Evolutionary conservation across 2,797 vertebrate genomes (phyloP), one percentile per base, ranked within the genome.

Genomic region (Bradypodion pumilum): DNA sequence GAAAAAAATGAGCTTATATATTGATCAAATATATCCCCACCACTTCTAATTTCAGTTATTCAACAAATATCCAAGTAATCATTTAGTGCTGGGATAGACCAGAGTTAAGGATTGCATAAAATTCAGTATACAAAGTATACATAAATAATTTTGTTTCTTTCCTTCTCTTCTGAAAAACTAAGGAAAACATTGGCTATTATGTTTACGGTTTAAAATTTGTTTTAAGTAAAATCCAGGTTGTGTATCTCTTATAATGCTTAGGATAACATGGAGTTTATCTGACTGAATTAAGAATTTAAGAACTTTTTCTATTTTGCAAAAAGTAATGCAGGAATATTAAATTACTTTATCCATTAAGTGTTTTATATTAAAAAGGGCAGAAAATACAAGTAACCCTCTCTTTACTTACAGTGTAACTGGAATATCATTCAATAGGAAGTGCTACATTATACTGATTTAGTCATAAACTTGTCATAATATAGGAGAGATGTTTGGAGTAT

Each of bases 221-320:
- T 62, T 91, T 40, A 78, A 70, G 44, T 88, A 81, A 84, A 73
- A 65, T 79, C 83, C 78, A 40, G 80, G 23, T 59, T 75, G 37
- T 21, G 52, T 68, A 69, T 68, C 46, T 76, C 63, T 56, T 76
- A 29, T 44, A 73, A 29, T 79, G 21, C 44, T 56, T 40, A 79
- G 52, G 23, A 37, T 21, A 37, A 88, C 83, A 46, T 56, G 29
- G 23, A 21, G 12, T 42, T 70, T 70, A 52, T 42, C 16, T 73
- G 3, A 70, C 89, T 74, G 32, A 40, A 52, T 79, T 35, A 49
- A 81, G 12, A 73, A 84, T 42, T 19, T 77, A 59, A 56, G 12
- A 73, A n/a, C 37, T 13, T 83, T 91, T 88, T 46, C 27, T 9
- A 60, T 83, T 87, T 79, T 86, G 56, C 56, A 89, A 70, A 91